Percentiles rank a stretch among this genome's conserved stretches.
phyloP scores from a whole-genome alignment of 2,113 vertebrate species.

The Apodemus sylvaticus region DNA sequence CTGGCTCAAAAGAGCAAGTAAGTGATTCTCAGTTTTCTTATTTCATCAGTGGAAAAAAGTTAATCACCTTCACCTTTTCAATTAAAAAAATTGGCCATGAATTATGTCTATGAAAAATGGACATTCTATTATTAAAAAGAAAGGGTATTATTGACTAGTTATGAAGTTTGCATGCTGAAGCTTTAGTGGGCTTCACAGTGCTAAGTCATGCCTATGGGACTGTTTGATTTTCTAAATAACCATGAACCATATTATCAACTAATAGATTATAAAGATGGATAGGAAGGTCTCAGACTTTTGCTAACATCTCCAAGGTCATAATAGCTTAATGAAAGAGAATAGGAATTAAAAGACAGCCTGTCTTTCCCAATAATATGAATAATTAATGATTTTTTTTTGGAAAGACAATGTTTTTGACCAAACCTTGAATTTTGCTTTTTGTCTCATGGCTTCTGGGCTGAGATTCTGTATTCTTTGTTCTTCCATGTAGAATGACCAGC shows the following conservation, averaged over 20 bases:
- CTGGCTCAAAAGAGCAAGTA: conserved; percentile 29
- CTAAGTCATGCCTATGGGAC: neutral
- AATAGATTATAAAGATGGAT: neutral
- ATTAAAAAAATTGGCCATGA: neutral
- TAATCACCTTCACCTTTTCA: neutral
- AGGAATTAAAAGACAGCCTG: too few relatives aligned
- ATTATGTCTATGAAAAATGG: conserved; percentile 12
- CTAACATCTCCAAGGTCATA: neutral
- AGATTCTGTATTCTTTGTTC: too few relatives aligned
- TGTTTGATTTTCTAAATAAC: neutral
- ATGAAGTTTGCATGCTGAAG: neutral
- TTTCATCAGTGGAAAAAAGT: neutral
- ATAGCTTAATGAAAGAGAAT: neutral
- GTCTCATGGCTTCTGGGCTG: too few relatives aligned
- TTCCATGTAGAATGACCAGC: too few relatives aligned
- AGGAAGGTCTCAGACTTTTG: neutral
- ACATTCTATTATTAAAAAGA: neutral
- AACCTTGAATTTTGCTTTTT: too few relatives aligned
- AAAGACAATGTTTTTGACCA: too few relatives aligned
- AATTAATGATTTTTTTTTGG: too few relatives aligned
- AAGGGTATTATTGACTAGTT: neutral
- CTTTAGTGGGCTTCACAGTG: neutral
- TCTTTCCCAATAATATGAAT: too few relatives aligned
- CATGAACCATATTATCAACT: neutral
- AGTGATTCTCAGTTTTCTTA: neutral